Conservation (phyloP, 2,888 invertebrate species). For the Fragum sueziense region DNA sequence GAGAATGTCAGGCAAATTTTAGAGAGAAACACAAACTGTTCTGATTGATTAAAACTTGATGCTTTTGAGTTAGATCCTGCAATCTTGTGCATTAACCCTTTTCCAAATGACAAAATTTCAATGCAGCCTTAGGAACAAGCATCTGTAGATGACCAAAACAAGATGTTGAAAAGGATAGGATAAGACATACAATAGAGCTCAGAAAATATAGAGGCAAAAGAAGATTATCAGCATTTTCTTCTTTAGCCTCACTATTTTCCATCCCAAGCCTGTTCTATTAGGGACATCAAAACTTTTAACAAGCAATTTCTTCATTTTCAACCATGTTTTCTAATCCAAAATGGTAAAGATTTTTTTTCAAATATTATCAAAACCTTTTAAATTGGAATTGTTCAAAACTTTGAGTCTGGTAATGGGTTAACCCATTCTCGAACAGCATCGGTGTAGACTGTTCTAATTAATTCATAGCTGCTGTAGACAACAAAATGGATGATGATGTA, state of each 20-base stretch:
- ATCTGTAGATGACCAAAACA: neutral
- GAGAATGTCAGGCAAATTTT: neutral
- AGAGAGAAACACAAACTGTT: neutral
- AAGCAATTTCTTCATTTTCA: no score
- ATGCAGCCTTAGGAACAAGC: neutral
- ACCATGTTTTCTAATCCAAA: no score
- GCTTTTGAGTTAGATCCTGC: no score
- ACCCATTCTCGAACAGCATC: neutral
- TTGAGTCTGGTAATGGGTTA: no score
- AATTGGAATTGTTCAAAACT: no score
- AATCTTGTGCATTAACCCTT: neutral
- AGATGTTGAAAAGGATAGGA: neutral
- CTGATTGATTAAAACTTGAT: neutral
- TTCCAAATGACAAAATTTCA: no score
- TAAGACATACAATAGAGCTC: neutral
- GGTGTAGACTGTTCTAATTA: neutral
- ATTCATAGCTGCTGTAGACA: neutral
- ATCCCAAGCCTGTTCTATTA: no score
- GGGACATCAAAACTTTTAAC: no score
- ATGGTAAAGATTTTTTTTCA: no score
- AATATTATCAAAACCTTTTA: no score
- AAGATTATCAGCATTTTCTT: no score
- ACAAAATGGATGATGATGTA: neutral
- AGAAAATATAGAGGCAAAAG: slow-evolving; percentile 5
- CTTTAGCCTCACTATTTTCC: no score